A percentile compares a stretch with the other conserved stretches of the same genome.
Evolutionary conservation across 2,888 invertebrate species (phyloP).

Genomic region (Trachelus troglodyta): DNA sequence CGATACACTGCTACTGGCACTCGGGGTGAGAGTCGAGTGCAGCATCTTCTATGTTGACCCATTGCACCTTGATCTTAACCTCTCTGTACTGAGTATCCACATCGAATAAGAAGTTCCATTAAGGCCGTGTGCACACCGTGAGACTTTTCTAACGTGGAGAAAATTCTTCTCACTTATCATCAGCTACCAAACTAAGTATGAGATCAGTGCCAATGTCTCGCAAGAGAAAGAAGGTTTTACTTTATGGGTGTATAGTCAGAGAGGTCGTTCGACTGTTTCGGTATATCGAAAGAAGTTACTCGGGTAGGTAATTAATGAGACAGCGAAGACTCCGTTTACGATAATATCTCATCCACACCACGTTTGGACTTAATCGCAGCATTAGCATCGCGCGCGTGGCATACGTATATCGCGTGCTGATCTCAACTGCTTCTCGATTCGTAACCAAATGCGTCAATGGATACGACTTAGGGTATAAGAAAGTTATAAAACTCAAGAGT

Average conservation of each 20-base stretch:
- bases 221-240: neutral
- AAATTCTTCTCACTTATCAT: neutral
- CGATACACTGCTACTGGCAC: slow-evolving; percentile 10
- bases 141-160: neutral
- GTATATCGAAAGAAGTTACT: neutral
- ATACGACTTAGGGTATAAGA: neutral
- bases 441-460: slow-evolving; percentile 1
- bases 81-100: neutral
- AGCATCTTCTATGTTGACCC: slow-evolving; percentile 20
- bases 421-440: neutral
- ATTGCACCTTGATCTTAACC: slow-evolving; percentile 19
- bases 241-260: neutral
- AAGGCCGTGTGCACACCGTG: neutral
- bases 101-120: neutral
- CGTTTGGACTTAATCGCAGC: slow-evolving; percentile 32
- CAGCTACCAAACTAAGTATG: neutral
- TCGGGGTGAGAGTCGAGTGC: slow-evolving; percentile 16
- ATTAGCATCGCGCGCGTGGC: slow-evolving; percentile 33
- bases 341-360: slow-evolving; percentile 34
- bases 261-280: neutral
- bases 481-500: neutral
- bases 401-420: slow-evolving; percentile 13
- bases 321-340: slow-evolving; percentile 11
- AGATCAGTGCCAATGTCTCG: neutral
- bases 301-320: neutral